Conservation (phyloP, 2,113 vertebrate species). For the Orycteropus afer region DNA sequence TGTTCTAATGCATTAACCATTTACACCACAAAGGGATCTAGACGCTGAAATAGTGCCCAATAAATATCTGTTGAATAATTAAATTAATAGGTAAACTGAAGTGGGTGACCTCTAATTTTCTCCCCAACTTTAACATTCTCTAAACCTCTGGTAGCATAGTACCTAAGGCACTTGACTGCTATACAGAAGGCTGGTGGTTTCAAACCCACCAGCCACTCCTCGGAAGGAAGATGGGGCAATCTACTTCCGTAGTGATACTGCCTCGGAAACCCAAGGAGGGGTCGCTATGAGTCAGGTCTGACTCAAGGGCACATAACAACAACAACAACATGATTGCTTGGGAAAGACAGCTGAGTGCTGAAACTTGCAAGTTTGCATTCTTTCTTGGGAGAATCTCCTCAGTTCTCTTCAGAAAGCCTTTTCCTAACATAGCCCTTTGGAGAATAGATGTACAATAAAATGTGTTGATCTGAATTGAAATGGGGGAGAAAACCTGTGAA, state of each 20-base stretch:
- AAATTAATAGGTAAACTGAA: background rate
- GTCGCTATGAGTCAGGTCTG: too few relatives aligned
- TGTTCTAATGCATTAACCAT: background rate
- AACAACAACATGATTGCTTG: background rate
- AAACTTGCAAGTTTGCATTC: background rate
- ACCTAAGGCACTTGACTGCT: too few relatives aligned
- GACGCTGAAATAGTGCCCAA: background rate
- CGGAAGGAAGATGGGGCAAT: too few relatives aligned
- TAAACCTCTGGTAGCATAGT: too few relatives aligned
- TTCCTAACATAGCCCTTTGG: background rate
- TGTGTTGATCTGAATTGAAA: constrained; percentile 21
- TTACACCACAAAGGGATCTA: background rate
- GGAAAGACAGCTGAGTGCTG: background rate
- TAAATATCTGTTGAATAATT: background rate
- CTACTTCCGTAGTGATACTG: too few relatives aligned
- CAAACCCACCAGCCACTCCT: too few relatives aligned
- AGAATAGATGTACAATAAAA: constrained; percentile 36
- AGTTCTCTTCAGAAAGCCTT: background rate
- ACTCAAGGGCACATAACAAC: too few relatives aligned
- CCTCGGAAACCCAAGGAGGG: too few relatives aligned
- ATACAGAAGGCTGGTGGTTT: too few relatives aligned
- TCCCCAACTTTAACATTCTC: background rate
- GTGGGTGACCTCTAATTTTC: background rate
- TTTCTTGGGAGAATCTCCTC: background rate
- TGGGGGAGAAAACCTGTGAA: background rate